Evolutionary conservation across 2,888 invertebrate species (phyloP), one percentile per base, ranked within the genome.

Genomic region (Panzeria rudis): DNA sequence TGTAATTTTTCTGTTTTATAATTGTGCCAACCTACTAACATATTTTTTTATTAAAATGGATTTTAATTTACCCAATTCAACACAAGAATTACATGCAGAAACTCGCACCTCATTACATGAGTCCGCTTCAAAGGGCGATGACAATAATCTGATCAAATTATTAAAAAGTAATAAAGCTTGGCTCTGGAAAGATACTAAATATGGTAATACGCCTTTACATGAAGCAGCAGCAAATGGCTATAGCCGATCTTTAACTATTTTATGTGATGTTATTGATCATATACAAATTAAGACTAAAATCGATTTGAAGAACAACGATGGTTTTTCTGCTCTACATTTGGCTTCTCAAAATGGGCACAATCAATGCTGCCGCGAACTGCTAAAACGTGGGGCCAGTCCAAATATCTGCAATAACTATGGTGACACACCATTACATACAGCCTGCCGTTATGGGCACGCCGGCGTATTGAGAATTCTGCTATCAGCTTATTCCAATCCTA

Each of bases 311-410:
- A 97, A 97, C 93, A 95, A 96, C 88, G 97, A 97, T 66, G 98
- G 98, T 8, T 98, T 98, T 93, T 96, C 97, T 17, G 95, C 98
- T n/a, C 94, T 99, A 59, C 99, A 99, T 93, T 94, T 99, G 87
- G 97, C 98, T 83, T 97, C 98, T 89, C 98, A 99, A 94, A 98
- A 98, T 93, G 98, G 98, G 0, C 98, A 98, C 93, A 99, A 98
- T 93, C 98, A 98, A 93, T 96, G 97, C 88, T 97, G 97, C 89
- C 93, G 98, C 73, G 97, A 98, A 90, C 93, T 99, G 13, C 94
- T 99, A 56, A 94, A 98, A 88, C 96, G 97, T 1, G 97, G 97
- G 0, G 97, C 97, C 84, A 95, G 96, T 91, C 96, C 98, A 0
- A 97, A 98, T 92, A 93, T 97, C 82, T 97, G 97, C 92, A 98